These are phyloP conservation scores for Aleiodes leptofemur DNA, from an alignment of 2,888 invertebrate genomes.

Conservation along the genomic window DNA sequence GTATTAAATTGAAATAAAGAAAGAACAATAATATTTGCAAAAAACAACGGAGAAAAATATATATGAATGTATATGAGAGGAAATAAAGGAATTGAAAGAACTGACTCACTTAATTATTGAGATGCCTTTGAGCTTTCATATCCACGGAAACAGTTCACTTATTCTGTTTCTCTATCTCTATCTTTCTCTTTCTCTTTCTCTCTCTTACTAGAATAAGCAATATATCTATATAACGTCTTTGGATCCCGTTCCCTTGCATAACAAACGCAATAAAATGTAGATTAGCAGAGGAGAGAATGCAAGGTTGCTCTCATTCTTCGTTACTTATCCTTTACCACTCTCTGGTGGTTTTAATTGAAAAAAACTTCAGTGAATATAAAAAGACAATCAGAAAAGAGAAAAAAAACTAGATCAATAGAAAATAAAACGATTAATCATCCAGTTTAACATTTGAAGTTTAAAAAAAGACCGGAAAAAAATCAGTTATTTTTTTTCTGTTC, in stretches of 20 bases:
- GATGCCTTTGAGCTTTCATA: constrained; percentile 26
- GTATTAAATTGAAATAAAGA: no score
- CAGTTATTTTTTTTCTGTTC: no score
- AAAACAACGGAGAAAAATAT: background rate
- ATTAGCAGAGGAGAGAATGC: constrained; percentile 33
- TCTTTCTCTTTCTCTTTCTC: background rate
- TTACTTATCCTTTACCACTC: constrained; percentile 24
- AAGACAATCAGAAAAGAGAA: background rate
- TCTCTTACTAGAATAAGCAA: background rate
- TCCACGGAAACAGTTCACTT: constrained; percentile 24
- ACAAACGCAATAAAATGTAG: constrained; percentile 43
- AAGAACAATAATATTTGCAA: no score
- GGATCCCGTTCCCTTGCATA: constrained; percentile 33
- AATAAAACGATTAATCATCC: no score
- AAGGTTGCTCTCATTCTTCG: constrained; percentile 40
- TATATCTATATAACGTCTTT: constrained; percentile 30
- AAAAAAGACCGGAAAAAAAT: no score
- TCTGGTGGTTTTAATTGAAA: constrained; percentile 9
- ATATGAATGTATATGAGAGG: background rate
- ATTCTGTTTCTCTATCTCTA: background rate
- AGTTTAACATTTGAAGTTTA: no score
- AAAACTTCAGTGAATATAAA: background rate
- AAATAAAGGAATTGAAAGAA: background rate
- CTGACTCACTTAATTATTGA: constrained; percentile 28
- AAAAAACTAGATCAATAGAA: background rate